Base-by-base conservation (phyloP, 2,113 vertebrate genomes). In the Colius striatus region DNA sequence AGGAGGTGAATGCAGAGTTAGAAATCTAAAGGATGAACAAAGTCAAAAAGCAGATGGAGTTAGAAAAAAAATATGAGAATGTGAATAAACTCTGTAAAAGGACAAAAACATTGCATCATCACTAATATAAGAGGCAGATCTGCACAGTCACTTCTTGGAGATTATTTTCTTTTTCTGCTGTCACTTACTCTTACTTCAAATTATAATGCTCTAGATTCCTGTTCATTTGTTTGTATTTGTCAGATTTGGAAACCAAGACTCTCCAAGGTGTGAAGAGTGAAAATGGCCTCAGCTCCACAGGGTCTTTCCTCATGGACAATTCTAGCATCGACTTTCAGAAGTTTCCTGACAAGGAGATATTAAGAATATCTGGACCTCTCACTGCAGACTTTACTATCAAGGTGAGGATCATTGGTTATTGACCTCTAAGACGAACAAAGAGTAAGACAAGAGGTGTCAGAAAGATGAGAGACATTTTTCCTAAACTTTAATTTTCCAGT, bases 181-280 rank as follows among this genome's bases (percentile, higher is more conserved):
- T 55, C 4, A 63, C 3, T 30, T 63, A 25, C 8, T 66, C 22
- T 71, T 67, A 13, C 34, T 89, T 75, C 13, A 79, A 67, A 60
- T 34, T 74, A 14, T 51, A 58, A 17, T 73, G 10, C 30, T 96
- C 8, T 29, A 54, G 36, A 94, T 88, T 94, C 45, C 65, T 89
- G 17, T 94, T 75, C 45, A 19, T 95, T 68, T 94, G 27, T 96
- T 95, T 95, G 16, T 93, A 22, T 92, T 94, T 92, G 67, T 89
- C 86, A 99, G 99, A 98, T 96, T 97, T 99, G 97, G 99, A 99
- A 98, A 99, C 98, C 79, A 99, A 99, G 97, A 99, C 98, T 18
- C 98, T 99, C 25, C 98, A 99, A 81, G 99, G 99, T 16, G 66
- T 97, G n/a, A 99, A 98, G 97, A 98, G 94, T 85, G 99, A 99